These are phyloP conservation scores for Lytechinus variegatus DNA, from an alignment of 35 echinoderm and acorn worm species.

Conservation along the genomic window DNA sequence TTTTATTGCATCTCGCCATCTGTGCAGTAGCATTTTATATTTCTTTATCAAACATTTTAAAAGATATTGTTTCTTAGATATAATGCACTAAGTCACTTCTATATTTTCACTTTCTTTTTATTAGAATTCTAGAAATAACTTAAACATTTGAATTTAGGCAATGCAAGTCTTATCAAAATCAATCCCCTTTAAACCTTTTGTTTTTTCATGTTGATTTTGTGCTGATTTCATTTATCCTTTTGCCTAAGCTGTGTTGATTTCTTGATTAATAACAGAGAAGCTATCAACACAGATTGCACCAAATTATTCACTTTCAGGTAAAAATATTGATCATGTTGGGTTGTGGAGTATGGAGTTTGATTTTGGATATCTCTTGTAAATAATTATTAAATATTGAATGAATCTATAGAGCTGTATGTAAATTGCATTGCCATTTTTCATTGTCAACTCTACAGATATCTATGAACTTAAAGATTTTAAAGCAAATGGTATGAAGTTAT, in stretches of 20 bases:
- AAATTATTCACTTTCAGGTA: background rate
- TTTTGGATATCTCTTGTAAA: constrained; percentile 10
- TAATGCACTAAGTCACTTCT: background rate
- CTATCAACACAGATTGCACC: background rate
- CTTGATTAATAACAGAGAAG: background rate
- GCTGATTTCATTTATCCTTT: background rate
- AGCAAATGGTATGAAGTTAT: background rate
- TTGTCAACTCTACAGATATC: background rate
- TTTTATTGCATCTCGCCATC: no score
- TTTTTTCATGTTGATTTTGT: background rate
- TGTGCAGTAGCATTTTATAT: background rate
- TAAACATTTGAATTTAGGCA: no score
- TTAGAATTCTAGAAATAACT: no score
- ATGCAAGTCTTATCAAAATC: no score
- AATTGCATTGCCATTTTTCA: background rate
- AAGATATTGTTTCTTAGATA: background rate
- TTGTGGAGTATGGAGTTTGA: background rate
- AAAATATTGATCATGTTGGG: background rate
- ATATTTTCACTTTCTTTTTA: no score
- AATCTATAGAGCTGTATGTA: background rate
- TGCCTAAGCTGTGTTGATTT: background rate
- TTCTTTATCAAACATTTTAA: background rate
- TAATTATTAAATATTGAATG: background rate
- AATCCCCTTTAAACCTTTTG: no score
- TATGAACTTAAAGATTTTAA: background rate